Percentiles rank a stretch among this genome's conserved stretches.
Conservation (phyloP, 1,140 invertebrate genomes). For the Bombus haemorrhoidalis region DNA sequence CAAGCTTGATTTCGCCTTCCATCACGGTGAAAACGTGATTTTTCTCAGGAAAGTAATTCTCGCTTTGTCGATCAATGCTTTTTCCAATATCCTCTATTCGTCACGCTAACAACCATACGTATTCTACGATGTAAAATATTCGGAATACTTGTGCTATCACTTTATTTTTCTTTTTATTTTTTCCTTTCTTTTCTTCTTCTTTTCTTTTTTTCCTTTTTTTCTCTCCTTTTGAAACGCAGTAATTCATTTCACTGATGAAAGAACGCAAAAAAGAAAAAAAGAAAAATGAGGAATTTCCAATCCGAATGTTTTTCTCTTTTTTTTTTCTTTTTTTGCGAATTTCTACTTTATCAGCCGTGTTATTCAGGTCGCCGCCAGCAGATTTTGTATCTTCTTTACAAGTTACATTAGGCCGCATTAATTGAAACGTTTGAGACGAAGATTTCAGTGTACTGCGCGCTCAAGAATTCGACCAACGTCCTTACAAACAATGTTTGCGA, state of each 20-base stretch:
- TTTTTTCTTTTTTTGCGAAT: no score
- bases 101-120: no score
- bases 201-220: not conserved
- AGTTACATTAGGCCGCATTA: no score
- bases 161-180: no score
- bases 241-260: not conserved
- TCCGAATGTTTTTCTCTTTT: no score
- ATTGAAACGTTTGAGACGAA: not conserved
- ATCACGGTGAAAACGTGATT: conserved; percentile 45
- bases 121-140: not conserved
- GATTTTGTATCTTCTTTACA: no score
- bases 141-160: not conserved
- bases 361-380: no score
- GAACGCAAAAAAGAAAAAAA: no score
- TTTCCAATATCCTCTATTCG: not conserved
- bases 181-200: not conserved
- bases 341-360: not conserved
- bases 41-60: conserved; percentile 25
- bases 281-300: not conserved
- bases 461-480: conserved; percentile 33
- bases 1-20: conserved; percentile 52
- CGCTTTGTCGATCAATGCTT: not conserved
- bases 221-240: not conserved
- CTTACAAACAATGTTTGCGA: conserved; percentile 68
- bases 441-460: conserved; percentile 11